Evolutionary conservation across 2,113 vertebrate species (phyloP).

Genomic region (Hemiscyllium ocellatum): DNA sequence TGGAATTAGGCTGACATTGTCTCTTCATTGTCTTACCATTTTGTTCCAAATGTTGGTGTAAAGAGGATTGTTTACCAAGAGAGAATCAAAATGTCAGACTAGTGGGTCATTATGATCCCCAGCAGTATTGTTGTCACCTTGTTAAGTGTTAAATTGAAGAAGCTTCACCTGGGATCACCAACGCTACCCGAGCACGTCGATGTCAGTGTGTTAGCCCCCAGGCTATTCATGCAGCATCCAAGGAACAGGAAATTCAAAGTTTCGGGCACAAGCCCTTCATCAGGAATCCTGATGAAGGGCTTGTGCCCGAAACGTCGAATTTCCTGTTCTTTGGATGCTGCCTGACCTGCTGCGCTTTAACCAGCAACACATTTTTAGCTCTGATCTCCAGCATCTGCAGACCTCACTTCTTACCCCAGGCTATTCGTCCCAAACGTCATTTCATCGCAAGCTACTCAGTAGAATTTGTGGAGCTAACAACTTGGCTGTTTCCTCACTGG

Average conservation of each 20-base stretch:
- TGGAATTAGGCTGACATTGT: not conserved
- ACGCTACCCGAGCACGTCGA: not conserved
- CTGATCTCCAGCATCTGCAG: too few species aligned
- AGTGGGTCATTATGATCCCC: not conserved
- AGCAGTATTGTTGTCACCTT: too few species aligned
- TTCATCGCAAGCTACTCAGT: not conserved
- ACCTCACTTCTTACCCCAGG: too few species aligned
- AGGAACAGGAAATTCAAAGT: too few species aligned
- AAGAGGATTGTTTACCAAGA: not conserved
- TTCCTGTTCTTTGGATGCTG: too few species aligned
- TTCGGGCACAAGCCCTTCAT: too few species aligned
- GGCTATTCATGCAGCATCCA: too few species aligned
- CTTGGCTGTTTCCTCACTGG: not conserved
- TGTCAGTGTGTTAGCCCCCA: not conserved
- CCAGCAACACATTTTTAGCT: too few species aligned
- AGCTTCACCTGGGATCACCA: not conserved
- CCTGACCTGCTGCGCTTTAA: too few species aligned
- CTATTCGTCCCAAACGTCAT: not conserved
- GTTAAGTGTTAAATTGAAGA: not conserved
- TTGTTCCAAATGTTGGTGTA: not conserved
- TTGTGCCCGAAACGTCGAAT: too few species aligned
- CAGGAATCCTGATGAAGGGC: too few species aligned
- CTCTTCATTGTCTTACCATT: not conserved
- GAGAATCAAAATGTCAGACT: not conserved
- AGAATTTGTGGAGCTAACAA: not conserved